These are phyloP conservation scores for Hetaerina americana DNA, from an alignment of 1,140 invertebrate species.

Conservation along the genomic window DNA sequence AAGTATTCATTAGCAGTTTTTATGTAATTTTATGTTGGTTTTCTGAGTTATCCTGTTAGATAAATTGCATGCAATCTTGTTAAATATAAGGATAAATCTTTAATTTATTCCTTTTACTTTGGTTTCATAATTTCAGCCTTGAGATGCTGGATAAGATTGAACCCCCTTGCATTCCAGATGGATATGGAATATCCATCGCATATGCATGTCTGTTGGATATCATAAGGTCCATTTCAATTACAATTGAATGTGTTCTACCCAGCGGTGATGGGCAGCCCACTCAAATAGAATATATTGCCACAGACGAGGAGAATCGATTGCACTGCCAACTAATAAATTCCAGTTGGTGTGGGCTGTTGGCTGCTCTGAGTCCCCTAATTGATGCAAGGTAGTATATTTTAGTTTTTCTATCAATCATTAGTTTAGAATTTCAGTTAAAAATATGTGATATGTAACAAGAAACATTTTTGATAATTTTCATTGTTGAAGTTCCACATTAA, in stretches of 20 bases:
- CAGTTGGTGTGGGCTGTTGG: slow-evolving; percentile 87
- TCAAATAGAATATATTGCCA: slow-evolving; percentile 31
- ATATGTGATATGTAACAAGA: too few species aligned
- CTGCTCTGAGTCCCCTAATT: slow-evolving; percentile 78
- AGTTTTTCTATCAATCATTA: slow-evolving; percentile 12
- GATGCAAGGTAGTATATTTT: slow-evolving; percentile 89
- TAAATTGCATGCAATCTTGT: too few species aligned
- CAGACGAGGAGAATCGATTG: slow-evolving; percentile 39
- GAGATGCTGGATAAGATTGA: slow-evolving; percentile 93
- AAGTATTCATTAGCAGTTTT: too few species aligned
- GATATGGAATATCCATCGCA: slow-evolving; percentile 89
- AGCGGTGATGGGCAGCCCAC: slow-evolving; percentile 25
- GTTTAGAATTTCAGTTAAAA: too few species aligned
- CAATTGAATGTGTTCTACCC: slow-evolving; percentile 29
- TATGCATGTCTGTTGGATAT: slow-evolving; percentile 86
- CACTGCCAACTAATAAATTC: slow-evolving; percentile 77
- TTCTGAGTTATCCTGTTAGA: too few species aligned
- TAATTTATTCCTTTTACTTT: slow-evolving; percentile 13
- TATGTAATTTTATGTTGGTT: too few species aligned
- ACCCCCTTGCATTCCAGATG: slow-evolving; percentile 82
- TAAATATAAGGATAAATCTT: too few species aligned
- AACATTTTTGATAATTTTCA: too few species aligned
- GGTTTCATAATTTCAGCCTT: slow-evolving; percentile 45
- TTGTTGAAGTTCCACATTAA: too few species aligned
- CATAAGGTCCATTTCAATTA: slow-evolving; percentile 60